Conservation (phyloP, 1,140 invertebrate species). For the Micrasema longulum region DNA sequence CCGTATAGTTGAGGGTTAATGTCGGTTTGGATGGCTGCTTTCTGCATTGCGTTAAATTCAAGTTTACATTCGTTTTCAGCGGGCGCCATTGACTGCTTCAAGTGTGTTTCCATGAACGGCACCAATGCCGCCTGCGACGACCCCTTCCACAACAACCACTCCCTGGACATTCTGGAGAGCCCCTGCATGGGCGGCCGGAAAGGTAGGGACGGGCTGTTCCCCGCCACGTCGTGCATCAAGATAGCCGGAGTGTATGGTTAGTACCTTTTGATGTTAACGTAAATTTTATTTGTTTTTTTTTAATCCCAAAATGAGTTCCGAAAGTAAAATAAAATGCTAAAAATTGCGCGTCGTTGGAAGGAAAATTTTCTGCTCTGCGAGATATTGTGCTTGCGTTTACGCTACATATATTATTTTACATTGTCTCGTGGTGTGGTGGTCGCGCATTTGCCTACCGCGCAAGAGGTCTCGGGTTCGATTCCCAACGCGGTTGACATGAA, state of each 20-base stretch:
- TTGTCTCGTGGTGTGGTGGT: too few species aligned
- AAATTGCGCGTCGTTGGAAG: too few species aligned
- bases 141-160: constrained; percentile 95
- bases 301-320: too few species aligned
- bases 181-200: constrained; percentile 95
- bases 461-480: too few species aligned
- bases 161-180: constrained; percentile 83
- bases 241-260: constrained; percentile 87
- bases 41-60: background rate
- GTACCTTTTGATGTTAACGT: too few species aligned
- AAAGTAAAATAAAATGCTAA: too few species aligned
- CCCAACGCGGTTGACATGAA: too few species aligned
- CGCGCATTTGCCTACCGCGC: too few species aligned
- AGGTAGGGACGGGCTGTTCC: constrained; percentile 91
- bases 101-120: constrained; percentile 93
- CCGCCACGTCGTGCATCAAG: constrained; percentile 97
- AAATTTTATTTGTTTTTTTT: too few species aligned
- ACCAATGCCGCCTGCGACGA: constrained; percentile 92
- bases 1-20: background rate
- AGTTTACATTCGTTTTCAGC: constrained; percentile 57
- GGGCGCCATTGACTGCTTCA: constrained; percentile 91
- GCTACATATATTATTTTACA: too few species aligned
- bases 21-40: background rate
- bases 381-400: too few species aligned
- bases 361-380: too few species aligned